Base-by-base conservation (phyloP, 2,113 vertebrate genomes). In the Octodon degus region DNA sequence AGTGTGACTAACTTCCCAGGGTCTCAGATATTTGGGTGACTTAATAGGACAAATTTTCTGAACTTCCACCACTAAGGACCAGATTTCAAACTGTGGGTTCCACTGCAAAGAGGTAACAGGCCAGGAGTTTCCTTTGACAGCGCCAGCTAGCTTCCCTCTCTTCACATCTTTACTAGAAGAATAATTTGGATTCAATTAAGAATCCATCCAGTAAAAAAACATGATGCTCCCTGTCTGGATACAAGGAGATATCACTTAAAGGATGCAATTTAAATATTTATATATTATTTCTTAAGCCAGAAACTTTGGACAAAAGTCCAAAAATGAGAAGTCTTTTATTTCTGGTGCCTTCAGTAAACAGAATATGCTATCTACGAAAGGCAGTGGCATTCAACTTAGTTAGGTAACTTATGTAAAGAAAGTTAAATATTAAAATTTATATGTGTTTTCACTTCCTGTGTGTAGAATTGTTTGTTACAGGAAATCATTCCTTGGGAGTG, bases 261-360 rank as follows among this genome's bases (percentile, higher is more conserved):
- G 13, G 22, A 40, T 92, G 11, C 37, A 43, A 95, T 79, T 92
- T 83, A 91, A 89, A 40, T n/a, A 65, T 67, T 58, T 94, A 34
- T 47, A 81, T 27, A 86, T 17, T 7, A 83, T 72, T 96, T 92
- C 74, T 25, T 77, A 72, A 90, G 72, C 19, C 17, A 86, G 74
- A 90, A 90, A 62, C 50, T 84, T 84, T 7, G 40, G 14, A 74
- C 6, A 74, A 70, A 8, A 82, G 63, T 62, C 22, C 22, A 83
- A 32, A 91, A 67, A 55, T 19, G 76, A 60, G 8, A 80, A 27
- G 13, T 19, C 34, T 83, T 72, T 84, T 89, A 34, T 90, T 88
- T 74, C 58, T 91, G 81, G 7, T 53, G 68, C 79, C 12, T 77
- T 79, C 55, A 53, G 1, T 40, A 84, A 87, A 87, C 50, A 90